Evolutionary conservation across 2,888 invertebrate genomes (phyloP).

Genomic region (Agrochola litura): DNA sequence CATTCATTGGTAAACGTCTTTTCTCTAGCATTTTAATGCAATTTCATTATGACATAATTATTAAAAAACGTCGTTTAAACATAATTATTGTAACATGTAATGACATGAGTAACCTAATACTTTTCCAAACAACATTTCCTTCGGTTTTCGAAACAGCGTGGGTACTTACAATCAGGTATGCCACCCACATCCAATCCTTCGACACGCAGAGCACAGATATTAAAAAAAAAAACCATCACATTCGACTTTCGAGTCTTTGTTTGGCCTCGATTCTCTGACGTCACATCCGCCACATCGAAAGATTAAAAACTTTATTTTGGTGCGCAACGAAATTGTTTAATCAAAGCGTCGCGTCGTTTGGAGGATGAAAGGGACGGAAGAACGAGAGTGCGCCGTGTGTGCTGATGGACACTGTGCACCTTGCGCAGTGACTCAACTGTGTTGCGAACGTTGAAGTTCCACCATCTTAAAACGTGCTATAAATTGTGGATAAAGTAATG

Average conservation of each 20-base stretch:
- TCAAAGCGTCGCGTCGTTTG: slow-evolving; percentile 66
- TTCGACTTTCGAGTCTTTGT: slow-evolving; percentile 58
- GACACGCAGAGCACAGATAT: slow-evolving; percentile 26
- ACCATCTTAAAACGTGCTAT: slow-evolving; percentile 3
- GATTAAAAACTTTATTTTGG: slow-evolving; percentile 71
- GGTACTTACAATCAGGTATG: slow-evolving; percentile 31
- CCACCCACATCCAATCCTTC: slow-evolving; percentile 47
- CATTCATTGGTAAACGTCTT: slow-evolving; percentile 1
- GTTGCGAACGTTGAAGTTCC: background rate
- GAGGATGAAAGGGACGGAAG: slow-evolving; percentile 61
- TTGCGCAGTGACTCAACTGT: slow-evolving; percentile 38
- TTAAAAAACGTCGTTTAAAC: no score
- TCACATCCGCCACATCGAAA: slow-evolving; percentile 63
- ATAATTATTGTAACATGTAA: background rate
- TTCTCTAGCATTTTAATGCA: background rate
- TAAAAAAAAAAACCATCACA: slow-evolving; percentile 39
- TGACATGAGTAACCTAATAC: no score
- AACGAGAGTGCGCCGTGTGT: slow-evolving; percentile 32
- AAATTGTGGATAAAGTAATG: slow-evolving; percentile 10
- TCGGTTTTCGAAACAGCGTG: background rate
- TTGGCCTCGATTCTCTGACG: slow-evolving; percentile 56
- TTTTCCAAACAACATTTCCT: background rate
- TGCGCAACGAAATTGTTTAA: slow-evolving; percentile 70
- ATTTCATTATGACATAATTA: background rate
- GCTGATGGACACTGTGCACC: slow-evolving; percentile 35